Base-by-base conservation (phyloP, 1,140 invertebrate species). In the Drosophila gunungcola region DNA sequence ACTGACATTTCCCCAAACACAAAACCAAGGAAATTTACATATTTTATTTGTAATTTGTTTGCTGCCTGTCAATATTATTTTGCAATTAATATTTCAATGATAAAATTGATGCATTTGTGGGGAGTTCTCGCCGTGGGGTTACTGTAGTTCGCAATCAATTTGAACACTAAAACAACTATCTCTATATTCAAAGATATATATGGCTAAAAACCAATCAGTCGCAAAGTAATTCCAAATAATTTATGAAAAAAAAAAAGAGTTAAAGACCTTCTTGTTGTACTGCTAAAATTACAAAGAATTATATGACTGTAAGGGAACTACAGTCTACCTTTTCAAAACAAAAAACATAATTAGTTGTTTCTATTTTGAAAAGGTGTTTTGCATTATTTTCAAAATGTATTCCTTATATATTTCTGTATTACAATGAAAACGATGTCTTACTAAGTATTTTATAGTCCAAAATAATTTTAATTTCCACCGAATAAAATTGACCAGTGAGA, bases 41-140 rank as follows among this genome's bases (percentile, higher is more conserved):
- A 84, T 80, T 80, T 76, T 70, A 79, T 83, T 80, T 83, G 67
- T 61, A 83, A 88, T 86, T 77, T 65, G 72, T 76, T 79, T 73
- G 63, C 75, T 49, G 55, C 49, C 27, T 72, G 72, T 86, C 84
- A 89, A 89, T 86, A 88, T 83, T 86, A 86, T 86, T 86, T 86
- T 73, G 60, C 83, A 83, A 86, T 86, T 89, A 83, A 86, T 83
- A 83, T 88, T 88, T 78, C 52, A 67, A 73, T 79, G 73, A 60
- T 73, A 60, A 46, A 43, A 27, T 41, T 21, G 32, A 39, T 49
- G 39, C 45, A 39, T 25, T 39, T 39, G n/a, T 39, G 34, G 7
- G 27, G 27, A 29, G 36, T 63, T 29, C n/a, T n/a, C 34, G 3
- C 7, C 9, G 2, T 21, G 13, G 5, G 7, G 6, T 12, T 48